Evolutionary conservation across 2,888 invertebrate genomes (phyloP).

Genomic region (Ellobium chinense): DNA sequence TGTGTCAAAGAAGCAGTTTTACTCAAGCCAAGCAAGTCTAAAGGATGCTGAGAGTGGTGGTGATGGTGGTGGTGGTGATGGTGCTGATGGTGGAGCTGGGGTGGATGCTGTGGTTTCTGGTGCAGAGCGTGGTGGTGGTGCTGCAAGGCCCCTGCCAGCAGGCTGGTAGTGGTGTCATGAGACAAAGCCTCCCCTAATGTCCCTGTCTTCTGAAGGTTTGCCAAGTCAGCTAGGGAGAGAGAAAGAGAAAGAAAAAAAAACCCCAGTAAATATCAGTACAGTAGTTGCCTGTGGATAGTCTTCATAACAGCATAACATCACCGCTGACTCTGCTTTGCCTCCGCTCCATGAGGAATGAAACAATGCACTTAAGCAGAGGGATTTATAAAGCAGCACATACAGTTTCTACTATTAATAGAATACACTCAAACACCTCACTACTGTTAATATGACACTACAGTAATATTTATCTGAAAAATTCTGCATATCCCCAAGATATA

Average conservation of each 20-base stretch:
- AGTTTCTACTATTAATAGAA: no score
- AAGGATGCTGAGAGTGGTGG: conserved; percentile 57
- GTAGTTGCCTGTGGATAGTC: neutral
- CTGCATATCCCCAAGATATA: no score
- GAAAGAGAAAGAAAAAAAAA: neutral
- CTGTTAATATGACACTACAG: no score
- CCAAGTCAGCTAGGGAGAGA: conserved; percentile 64
- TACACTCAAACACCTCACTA: no score
- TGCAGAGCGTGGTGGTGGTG: conserved; percentile 21
- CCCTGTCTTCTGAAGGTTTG: conserved; percentile 56
- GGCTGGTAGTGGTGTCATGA: conserved; percentile 40
- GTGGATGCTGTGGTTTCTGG: neutral
- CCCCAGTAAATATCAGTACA: neutral
- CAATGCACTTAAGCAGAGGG: no score
- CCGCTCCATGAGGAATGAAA: neutral
- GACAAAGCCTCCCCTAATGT: conserved; percentile 61
- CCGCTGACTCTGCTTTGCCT: neutral
- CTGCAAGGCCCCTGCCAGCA: conserved; percentile 12
- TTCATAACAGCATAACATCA: neutral
- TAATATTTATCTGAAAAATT: no score
- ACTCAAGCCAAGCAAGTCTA: conserved; percentile 70
- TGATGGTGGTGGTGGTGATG: conserved; percentile 19
- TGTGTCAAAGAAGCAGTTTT: conserved; percentile 57
- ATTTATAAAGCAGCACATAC: no score
- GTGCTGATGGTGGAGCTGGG: conserved; percentile 15